phyloP scores from a whole-genome alignment of 2,888 invertebrate species.

The Brassicogethes aeneus region DNA sequence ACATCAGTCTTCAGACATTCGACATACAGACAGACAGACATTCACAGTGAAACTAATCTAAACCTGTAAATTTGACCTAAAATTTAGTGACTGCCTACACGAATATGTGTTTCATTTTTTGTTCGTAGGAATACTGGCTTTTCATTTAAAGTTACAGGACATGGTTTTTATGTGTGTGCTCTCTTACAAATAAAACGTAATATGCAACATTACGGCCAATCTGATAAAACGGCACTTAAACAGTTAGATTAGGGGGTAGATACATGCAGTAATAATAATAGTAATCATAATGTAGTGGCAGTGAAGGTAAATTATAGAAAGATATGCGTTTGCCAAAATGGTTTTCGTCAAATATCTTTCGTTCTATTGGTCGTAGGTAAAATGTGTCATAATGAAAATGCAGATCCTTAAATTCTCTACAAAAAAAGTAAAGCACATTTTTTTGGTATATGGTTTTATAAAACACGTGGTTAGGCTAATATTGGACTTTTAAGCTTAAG shows the following conservation, averaged over 20 bases:
- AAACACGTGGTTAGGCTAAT: too few species aligned
- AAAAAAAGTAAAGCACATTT: too few species aligned
- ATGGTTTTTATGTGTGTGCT: constrained; percentile 26
- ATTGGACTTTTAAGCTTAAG: too few species aligned
- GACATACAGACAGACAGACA: constrained; percentile 5
- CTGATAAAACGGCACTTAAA: constrained; percentile 19
- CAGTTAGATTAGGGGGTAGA: constrained; percentile 1
- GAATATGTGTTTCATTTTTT: constrained; percentile 23
- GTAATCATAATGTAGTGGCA: too few species aligned
- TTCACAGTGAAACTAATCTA: constrained; percentile 28
- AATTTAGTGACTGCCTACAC: constrained; percentile 38
- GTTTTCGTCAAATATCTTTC: too few species aligned
- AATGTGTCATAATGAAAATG: too few species aligned
- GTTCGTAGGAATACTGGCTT: constrained; percentile 40
- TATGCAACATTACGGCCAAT: constrained; percentile 23
- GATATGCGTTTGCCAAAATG: too few species aligned
- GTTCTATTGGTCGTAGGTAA: too few species aligned
- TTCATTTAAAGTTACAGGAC: constrained; percentile 28
- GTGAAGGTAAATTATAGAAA: constrained; percentile 21
- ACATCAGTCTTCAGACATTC: constrained; percentile 16
- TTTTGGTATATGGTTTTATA: too few species aligned
- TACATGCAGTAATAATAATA: constrained; percentile 4
- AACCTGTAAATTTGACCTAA: constrained; percentile 38
- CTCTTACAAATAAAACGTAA: constrained; percentile 24
- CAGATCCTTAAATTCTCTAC: too few species aligned